These are phyloP conservation scores for Drosophila meridionalis DNA, from an alignment of 2,888 invertebrate genomes.

Conservation along the genomic window DNA sequence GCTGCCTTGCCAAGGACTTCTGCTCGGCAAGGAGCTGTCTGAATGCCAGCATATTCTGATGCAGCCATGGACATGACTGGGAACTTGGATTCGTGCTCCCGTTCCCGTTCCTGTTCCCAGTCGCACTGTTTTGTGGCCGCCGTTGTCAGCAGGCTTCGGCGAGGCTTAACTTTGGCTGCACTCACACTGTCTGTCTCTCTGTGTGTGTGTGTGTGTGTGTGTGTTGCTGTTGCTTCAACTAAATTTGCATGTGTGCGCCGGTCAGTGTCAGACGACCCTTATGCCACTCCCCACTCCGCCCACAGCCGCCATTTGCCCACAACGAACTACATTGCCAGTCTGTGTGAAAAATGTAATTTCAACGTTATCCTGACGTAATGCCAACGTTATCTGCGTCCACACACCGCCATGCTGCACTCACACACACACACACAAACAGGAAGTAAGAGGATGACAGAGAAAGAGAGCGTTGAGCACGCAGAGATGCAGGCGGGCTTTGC, in stretches of 20 bases:
- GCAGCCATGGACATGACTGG: slow-evolving; percentile 21
- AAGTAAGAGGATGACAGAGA: slow-evolving; percentile 1
- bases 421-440: slow-evolving; percentile 4
- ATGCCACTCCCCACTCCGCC: background rate
- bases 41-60: slow-evolving; percentile 47
- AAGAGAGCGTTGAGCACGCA: background rate
- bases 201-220: slow-evolving; percentile 32
- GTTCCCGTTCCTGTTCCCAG: slow-evolving; percentile 8
- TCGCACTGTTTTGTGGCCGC: slow-evolving; percentile 37
- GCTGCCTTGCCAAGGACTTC: slow-evolving; percentile 12
- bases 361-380: slow-evolving; percentile 78
- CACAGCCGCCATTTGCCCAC: slow-evolving; percentile 7
- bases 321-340: slow-evolving; percentile 36
- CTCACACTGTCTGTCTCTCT: slow-evolving; percentile 15
- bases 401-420: slow-evolving; percentile 35
- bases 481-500: slow-evolving; percentile 33
- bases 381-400: slow-evolving; percentile 75
- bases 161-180: slow-evolving; percentile 64
- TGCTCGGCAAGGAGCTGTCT: slow-evolving; percentile 2
- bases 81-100: slow-evolving; percentile 6
- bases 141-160: slow-evolving; percentile 27
- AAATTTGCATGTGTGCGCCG: slow-evolving; percentile 71
- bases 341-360: slow-evolving; percentile 79
- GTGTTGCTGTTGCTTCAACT: slow-evolving; percentile 34
- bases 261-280: slow-evolving; percentile 54